A percentile compares a stretch with the other conserved stretches of the same genome.
Evolutionary conservation across 2,888 invertebrate genomes (phyloP).

Genomic region (Epirrhoe alternata): DNA sequence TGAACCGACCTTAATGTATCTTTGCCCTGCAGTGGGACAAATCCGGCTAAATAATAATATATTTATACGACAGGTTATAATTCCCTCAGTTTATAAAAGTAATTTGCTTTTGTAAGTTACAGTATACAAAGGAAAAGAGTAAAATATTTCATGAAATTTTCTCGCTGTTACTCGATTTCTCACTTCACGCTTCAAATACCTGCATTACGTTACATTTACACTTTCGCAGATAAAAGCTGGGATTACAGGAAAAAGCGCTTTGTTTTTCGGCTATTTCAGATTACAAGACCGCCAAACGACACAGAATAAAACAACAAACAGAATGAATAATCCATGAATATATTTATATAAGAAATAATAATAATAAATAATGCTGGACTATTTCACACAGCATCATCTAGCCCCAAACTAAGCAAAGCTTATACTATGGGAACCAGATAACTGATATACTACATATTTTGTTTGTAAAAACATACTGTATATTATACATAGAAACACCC

Average conservation of each 20-base stretch:
- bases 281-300: not conserved
- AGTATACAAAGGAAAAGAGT: not conserved
- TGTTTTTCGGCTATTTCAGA: not conserved
- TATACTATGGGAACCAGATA: too few species aligned
- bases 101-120: too few species aligned
- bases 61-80: too few species aligned
- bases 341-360: not conserved
- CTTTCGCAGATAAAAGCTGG: not conserved
- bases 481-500: too few species aligned
- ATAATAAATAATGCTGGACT: not conserved
- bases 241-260: not conserved
- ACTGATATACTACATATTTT: too few species aligned
- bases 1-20: too few species aligned
- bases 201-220: not conserved
- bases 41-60: too few species aligned
- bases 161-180: not conserved
- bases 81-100: too few species aligned
- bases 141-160: not conserved
- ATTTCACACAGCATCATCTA: too few species aligned
- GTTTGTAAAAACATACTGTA: too few species aligned
- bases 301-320: not conserved
- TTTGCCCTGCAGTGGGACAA: too few species aligned
- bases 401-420: too few species aligned
- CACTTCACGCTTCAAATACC: not conserved
- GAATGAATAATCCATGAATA: not conserved